phyloP scores from a whole-genome alignment of 2,113 vertebrate species.

The Hassar affinis region DNA sequence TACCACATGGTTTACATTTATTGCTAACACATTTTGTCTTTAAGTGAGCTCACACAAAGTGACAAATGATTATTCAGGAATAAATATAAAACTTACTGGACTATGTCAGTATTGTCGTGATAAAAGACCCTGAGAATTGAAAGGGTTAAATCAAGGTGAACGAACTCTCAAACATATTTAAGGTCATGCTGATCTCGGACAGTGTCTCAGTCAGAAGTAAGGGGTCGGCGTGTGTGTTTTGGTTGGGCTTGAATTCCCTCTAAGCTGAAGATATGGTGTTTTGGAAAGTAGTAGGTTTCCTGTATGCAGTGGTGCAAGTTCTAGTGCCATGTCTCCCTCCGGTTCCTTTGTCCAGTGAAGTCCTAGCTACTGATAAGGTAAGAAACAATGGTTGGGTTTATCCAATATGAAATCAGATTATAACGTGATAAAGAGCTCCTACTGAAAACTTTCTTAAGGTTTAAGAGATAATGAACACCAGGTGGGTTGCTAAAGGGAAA shows the following conservation, averaged over 20 bases:
- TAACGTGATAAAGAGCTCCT: neutral
- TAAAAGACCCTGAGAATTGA: neutral
- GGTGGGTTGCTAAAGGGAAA: neutral
- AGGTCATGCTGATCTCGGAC: neutral
- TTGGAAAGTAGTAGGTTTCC: neutral
- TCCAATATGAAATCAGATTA: neutral
- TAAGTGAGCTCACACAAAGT: too few relatives aligned
- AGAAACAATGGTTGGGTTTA: neutral
- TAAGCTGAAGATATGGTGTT: slow-evolving; percentile 19
- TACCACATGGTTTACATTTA: neutral
- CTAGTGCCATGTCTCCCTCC: slow-evolving; percentile 45
- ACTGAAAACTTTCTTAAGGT: neutral
- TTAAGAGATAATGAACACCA: neutral
- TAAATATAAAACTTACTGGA: too few relatives aligned
- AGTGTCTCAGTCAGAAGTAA: neutral
- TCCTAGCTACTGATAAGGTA: slow-evolving; percentile 36
- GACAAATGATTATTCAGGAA: too few relatives aligned
- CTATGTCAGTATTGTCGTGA: neutral
- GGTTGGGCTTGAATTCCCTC: neutral
- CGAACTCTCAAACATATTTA: slow-evolving; percentile 28
- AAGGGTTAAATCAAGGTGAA: slow-evolving; percentile 25
- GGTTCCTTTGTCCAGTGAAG: slow-evolving; percentile 28
- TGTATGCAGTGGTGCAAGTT: slow-evolving; percentile 28
- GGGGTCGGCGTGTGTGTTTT: neutral
- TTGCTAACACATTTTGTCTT: neutral